Conservation (phyloP, 2,113 vertebrate genomes). For the Embiotoca jacksoni region DNA sequence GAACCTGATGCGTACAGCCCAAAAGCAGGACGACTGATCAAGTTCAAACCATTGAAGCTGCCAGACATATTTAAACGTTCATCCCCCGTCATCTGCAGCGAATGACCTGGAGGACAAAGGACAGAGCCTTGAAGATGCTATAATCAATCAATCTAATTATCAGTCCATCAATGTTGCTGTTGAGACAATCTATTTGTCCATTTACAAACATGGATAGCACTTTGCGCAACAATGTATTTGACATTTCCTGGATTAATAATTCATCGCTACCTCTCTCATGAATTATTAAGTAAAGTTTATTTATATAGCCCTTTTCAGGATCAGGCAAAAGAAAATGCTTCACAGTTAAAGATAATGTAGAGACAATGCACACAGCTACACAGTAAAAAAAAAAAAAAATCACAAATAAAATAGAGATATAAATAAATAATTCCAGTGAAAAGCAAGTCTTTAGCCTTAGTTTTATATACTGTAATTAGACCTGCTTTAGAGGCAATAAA, state of each 20-base stretch:
- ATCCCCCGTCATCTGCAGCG: constrained; percentile 85
- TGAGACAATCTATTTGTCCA: not conserved
- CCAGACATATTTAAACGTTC: constrained; percentile 83
- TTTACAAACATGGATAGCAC: too few relatives aligned
- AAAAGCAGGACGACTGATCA: constrained; percentile 86
- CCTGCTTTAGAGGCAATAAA: not conserved
- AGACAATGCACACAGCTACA: too few relatives aligned
- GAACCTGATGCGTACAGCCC: constrained; percentile 85
- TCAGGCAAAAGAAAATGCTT: too few relatives aligned
- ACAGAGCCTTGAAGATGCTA: not conserved
- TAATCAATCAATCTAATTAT: not conserved
- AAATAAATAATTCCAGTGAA: not conserved
- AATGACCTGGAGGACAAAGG: constrained; percentile 81
- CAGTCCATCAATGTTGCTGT: not conserved
- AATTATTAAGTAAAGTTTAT: too few relatives aligned
- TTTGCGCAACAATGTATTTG: too few relatives aligned
- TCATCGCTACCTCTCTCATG: too few relatives aligned
- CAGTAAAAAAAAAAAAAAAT: not conserved
- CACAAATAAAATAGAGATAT: not conserved
- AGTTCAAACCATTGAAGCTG: constrained; percentile 86
- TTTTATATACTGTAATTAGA: not conserved
- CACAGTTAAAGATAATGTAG: too few relatives aligned
- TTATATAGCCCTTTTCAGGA: too few relatives aligned
- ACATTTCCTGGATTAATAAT: too few relatives aligned
- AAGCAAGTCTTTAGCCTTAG: not conserved